A percentile compares a stretch with the other conserved stretches of the same genome.
phyloP scores from a whole-genome alignment of 2,888 invertebrate species.

The Adelognathus sp. region DNA sequence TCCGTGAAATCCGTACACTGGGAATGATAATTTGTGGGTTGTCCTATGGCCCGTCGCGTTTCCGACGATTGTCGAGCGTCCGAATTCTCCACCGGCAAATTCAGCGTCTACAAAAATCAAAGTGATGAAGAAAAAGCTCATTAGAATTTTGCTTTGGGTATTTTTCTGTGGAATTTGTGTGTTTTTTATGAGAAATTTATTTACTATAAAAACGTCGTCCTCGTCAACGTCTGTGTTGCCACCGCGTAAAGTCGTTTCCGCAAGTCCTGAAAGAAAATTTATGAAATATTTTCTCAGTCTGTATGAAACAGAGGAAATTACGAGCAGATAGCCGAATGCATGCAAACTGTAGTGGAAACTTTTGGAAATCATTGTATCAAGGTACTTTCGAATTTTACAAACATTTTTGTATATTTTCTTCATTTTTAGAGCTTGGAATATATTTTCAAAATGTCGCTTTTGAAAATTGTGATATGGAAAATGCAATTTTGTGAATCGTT shows the following conservation, averaged over 20 bases:
- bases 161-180: not conserved
- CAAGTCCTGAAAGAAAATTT: constrained; percentile 85
- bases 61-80: constrained; percentile 87
- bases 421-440: no score
- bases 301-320: no score
- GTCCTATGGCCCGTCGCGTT: constrained; percentile 69
- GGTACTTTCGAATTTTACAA: no score
- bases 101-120: constrained; percentile 87
- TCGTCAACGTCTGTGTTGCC: constrained; percentile 91
- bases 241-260: constrained; percentile 87
- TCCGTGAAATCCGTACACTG: constrained; percentile 74
- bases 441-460: no score
- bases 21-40: constrained; percentile 74
- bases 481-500: no score
- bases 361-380: no score
- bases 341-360: no score
- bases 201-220: constrained; percentile 97
- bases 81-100: constrained; percentile 90
- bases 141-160: not conserved
- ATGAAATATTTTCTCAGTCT: no score
- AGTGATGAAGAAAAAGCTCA: constrained; percentile 57
- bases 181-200: constrained; percentile 65
- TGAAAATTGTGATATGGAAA: no score
- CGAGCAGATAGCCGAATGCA: no score
- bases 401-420: no score